Conservation (phyloP, 2,113 vertebrate genomes). For the Elephas maximus region DNA sequence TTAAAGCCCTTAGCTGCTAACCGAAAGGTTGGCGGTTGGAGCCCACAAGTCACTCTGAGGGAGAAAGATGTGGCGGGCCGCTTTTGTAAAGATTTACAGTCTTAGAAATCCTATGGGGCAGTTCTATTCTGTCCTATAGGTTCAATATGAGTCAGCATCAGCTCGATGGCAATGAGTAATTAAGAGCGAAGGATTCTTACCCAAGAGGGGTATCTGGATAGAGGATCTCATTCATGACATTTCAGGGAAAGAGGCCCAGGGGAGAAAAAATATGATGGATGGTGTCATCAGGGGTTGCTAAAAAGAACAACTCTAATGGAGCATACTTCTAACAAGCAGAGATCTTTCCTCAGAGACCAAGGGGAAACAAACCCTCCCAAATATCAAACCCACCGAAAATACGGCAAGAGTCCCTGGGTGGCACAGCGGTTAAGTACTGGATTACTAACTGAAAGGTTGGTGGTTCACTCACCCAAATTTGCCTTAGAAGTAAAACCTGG, state of each 20-base stretch:
- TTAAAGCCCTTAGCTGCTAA: background rate
- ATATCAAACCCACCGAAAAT: background rate
- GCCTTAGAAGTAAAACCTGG: too few species aligned
- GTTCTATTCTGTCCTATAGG: background rate
- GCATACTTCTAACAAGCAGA: background rate
- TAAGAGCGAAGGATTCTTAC: background rate
- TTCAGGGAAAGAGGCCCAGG: background rate
- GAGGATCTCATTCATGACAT: background rate
- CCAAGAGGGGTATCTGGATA: background rate
- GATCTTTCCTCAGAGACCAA: background rate
- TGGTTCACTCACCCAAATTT: too few species aligned
- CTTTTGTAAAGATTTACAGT: background rate
- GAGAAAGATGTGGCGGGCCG: background rate
- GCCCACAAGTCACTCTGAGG: background rate
- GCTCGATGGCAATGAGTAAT: background rate
- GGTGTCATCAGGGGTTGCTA: background rate
- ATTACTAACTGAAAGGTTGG: too few species aligned
- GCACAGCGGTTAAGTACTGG: too few species aligned
- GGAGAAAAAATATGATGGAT: background rate
- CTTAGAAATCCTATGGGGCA: background rate
- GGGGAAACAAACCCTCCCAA: background rate
- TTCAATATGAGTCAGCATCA: background rate
- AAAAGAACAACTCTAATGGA: background rate
- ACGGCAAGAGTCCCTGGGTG: background rate
- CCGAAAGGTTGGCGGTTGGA: background rate